Percentiles rank a stretch among this genome's conserved stretches.
Conservation (phyloP, 2,888 invertebrate genomes). For the Caenorhabditis macrosperma region DNA sequence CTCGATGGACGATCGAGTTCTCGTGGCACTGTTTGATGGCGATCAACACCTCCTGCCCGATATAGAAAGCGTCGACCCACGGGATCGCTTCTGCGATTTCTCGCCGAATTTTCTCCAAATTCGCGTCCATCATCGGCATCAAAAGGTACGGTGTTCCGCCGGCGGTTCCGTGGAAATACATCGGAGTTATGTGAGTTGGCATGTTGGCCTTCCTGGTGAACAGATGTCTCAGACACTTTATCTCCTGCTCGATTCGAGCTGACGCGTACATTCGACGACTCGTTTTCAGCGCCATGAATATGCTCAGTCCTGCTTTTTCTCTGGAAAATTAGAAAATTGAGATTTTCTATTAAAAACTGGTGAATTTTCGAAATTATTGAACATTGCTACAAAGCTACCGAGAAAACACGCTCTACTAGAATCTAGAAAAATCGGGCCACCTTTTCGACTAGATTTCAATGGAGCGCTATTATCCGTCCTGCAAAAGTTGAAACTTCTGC, state of each 20-base stretch:
- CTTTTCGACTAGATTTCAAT: too few relatives aligned
- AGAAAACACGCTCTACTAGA: too few relatives aligned
- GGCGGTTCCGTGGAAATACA: constrained; percentile 4
- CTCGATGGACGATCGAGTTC: constrained; percentile 43
- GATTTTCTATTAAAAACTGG: too few relatives aligned
- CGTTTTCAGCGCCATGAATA: constrained; percentile 4
- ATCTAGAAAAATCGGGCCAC: too few relatives aligned
- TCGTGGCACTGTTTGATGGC: constrained; percentile 30
- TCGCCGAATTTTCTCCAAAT: constrained; percentile 35
- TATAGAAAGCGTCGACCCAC: constrained; percentile 20
- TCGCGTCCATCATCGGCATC: constrained; percentile 41
- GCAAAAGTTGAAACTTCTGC: too few relatives aligned
- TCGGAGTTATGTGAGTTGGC: constrained; percentile 16
- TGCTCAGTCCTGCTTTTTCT: too few relatives aligned
- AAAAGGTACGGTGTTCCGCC: constrained; percentile 21
- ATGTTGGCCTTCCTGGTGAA: too few relatives aligned
- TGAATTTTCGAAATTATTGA: too few relatives aligned
- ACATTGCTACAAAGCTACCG: too few relatives aligned
- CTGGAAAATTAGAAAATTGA: too few relatives aligned
- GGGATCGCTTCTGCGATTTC: constrained; percentile 12
- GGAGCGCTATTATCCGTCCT: too few relatives aligned
- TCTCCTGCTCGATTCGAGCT: constrained; percentile 14
- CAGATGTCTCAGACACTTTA: not conserved
- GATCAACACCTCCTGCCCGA: constrained; percentile 35
- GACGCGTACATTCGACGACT: constrained; percentile 18